These are phyloP conservation scores for Lasioglossum oenotherae DNA, from an alignment of 2,888 invertebrate genomes.

Conservation along the genomic window DNA sequence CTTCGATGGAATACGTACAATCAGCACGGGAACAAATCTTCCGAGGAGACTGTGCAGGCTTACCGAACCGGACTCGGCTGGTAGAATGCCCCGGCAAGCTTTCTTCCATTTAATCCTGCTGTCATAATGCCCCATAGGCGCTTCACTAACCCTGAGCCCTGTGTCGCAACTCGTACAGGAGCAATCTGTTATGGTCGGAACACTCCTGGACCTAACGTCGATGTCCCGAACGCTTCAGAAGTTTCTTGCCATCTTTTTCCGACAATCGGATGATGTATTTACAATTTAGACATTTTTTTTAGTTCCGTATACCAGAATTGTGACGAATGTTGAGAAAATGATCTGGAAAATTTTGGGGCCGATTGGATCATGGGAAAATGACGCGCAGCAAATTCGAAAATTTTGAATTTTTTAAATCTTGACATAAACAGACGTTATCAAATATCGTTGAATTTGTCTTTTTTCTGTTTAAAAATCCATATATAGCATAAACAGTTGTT, in stretches of 20 bases:
- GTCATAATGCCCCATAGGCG: slow-evolving; percentile 18
- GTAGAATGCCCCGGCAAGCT: not conserved
- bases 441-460: too few species aligned
- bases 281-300: too few species aligned
- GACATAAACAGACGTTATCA: too few species aligned
- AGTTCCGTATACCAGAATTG: too few species aligned
- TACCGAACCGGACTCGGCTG: not conserved
- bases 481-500: too few species aligned
- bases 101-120: slow-evolving; percentile 18
- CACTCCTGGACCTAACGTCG: not conserved
- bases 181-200: slow-evolving; percentile 15
- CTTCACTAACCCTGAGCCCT: not conserved
- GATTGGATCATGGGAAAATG: too few species aligned
- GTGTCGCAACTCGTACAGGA: not conserved
- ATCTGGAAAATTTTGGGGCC: too few species aligned
- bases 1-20: not conserved
- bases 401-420: too few species aligned
- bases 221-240: not conserved
- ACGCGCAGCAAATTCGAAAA: too few species aligned
- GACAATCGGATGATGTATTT: not conserved
- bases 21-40: not conserved
- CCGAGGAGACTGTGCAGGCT: not conserved
- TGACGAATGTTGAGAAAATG: too few species aligned
- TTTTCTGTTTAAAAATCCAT: too few species aligned
- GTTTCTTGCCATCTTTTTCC: not conserved